Percentiles rank a stretch among this genome's conserved stretches.
Conservation (phyloP, 1,140 invertebrate species). For the Calephelis virginiensis region DNA sequence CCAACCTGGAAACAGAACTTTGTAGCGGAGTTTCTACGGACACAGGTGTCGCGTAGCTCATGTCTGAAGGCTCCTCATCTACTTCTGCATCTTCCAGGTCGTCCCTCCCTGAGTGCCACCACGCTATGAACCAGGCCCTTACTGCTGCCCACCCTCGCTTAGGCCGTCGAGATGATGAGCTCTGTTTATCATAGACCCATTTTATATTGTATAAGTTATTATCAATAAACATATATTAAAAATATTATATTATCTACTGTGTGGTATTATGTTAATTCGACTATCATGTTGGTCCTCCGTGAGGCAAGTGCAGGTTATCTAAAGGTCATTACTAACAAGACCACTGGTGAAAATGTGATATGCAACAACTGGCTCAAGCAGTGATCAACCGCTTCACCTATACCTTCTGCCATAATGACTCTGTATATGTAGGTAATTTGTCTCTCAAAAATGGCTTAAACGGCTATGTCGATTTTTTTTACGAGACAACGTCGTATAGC, state of each 20-base stretch:
- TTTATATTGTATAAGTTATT: not conserved
- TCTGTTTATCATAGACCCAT: slow-evolving; percentile 18
- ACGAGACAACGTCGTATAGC: too few species aligned
- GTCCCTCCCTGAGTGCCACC: slow-evolving; percentile 91
- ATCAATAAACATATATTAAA: not conserved
- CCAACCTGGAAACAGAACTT: slow-evolving; percentile 85
- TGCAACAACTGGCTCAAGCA: too few species aligned
- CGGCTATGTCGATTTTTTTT: too few species aligned
- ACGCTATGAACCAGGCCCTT: slow-evolving; percentile 89
- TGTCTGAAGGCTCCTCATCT: slow-evolving; percentile 83
- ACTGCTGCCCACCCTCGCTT: slow-evolving; percentile 80
- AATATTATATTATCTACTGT: not conserved
- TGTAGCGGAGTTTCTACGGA: slow-evolving; percentile 92
- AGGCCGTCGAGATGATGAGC: slow-evolving; percentile 36
- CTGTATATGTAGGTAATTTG: too few species aligned
- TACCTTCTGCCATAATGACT: too few species aligned
- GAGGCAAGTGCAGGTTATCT: too few species aligned
- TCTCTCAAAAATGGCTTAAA: too few species aligned
- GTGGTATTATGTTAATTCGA: too few species aligned
- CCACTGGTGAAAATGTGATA: too few species aligned
- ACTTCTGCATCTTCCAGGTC: slow-evolving; percentile 88
- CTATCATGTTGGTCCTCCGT: too few species aligned
- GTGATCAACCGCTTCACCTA: too few species aligned
- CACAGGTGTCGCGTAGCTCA: slow-evolving; percentile 88
- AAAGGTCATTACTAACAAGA: too few species aligned